phyloP scores from a whole-genome alignment of 2,797 vertebrate genomes.

The Helicolenus hilgendorfi region DNA sequence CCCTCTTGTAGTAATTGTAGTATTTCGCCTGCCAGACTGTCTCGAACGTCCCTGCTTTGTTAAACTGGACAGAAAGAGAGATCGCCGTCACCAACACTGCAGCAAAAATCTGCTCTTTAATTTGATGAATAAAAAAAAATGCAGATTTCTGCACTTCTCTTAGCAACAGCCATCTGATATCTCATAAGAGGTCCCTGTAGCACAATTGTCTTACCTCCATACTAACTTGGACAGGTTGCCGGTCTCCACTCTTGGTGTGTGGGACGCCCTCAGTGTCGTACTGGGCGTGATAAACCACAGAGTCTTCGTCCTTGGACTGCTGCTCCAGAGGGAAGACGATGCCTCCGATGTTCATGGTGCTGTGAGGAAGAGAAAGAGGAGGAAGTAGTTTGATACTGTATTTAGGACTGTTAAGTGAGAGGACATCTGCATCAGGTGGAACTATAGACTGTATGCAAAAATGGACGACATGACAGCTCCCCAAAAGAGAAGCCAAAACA shows the following conservation, averaged over 20 bases:
- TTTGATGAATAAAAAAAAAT: neutral
- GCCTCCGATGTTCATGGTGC: slow-evolving; percentile 96
- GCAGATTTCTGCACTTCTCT: neutral
- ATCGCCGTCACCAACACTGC: neutral
- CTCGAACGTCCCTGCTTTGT: slow-evolving; percentile 95
- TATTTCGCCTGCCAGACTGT: slow-evolving; percentile 99
- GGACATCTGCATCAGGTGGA: too few species aligned
- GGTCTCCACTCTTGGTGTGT: slow-evolving; percentile 98
- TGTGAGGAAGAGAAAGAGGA: slow-evolving; percentile 64
- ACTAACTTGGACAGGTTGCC: slow-evolving; percentile 96
- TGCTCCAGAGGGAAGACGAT: slow-evolving; percentile 94
- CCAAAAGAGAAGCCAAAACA: too few species aligned
- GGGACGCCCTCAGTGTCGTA: slow-evolving; percentile 98
- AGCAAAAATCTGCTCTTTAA: neutral
- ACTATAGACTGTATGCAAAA: too few species aligned
- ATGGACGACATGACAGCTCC: too few species aligned
- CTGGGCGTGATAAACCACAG: slow-evolving; percentile 92
- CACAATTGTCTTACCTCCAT: slow-evolving; percentile 91
- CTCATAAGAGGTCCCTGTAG: neutral
- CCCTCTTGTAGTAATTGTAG: slow-evolving; percentile 99
- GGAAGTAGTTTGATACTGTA: neutral
- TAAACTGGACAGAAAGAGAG: slow-evolving; percentile 80
- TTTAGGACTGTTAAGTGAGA: too few species aligned
- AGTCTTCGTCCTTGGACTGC: slow-evolving; percentile 93
- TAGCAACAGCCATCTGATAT: neutral